Evolutionary conservation across 2,797 vertebrate species (phyloP).

Genomic region (Buphagus erythrorhynchus): DNA sequence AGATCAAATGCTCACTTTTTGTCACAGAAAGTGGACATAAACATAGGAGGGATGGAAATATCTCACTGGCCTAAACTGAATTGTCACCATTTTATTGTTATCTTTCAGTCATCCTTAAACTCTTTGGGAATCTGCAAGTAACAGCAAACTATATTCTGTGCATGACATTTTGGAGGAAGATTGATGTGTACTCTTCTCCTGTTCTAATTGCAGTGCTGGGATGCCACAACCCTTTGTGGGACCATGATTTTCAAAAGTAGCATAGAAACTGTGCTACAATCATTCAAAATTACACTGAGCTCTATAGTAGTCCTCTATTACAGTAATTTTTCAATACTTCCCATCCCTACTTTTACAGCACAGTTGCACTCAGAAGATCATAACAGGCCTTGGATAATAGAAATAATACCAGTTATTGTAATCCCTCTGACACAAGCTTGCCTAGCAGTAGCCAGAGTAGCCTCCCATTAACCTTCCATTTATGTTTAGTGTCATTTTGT

Average conservation of each 20-base stretch:
- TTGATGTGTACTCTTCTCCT: background rate
- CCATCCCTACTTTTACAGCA: constrained; percentile 15
- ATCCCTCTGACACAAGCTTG: constrained; percentile 7
- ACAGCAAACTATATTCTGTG: background rate
- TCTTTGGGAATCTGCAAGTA: constrained; percentile 23
- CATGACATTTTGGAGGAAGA: background rate
- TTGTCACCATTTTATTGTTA: background rate
- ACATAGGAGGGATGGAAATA: background rate
- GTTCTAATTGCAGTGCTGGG: background rate
- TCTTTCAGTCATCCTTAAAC: constrained; percentile 48
- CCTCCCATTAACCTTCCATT: constrained; percentile 44
- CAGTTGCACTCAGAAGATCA: constrained; percentile 41
- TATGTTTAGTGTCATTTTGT: constrained; percentile 7
- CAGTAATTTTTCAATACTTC: constrained; percentile 63
- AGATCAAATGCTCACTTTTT: background rate
- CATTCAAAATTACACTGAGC: constrained; percentile 29
- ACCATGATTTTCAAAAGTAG: background rate
- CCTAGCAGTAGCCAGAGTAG: background rate
- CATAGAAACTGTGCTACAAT: constrained; percentile 12
- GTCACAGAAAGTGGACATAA: background rate
- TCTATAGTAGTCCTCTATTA: background rate
- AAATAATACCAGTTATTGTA: constrained; percentile 47
- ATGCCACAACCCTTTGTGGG: background rate
- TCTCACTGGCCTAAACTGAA: background rate
- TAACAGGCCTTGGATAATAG: constrained; percentile 48